phyloP scores from a whole-genome alignment of 37 sponge, comb jelly and placozoan genomes.

The Spongilla lacustris region DNA sequence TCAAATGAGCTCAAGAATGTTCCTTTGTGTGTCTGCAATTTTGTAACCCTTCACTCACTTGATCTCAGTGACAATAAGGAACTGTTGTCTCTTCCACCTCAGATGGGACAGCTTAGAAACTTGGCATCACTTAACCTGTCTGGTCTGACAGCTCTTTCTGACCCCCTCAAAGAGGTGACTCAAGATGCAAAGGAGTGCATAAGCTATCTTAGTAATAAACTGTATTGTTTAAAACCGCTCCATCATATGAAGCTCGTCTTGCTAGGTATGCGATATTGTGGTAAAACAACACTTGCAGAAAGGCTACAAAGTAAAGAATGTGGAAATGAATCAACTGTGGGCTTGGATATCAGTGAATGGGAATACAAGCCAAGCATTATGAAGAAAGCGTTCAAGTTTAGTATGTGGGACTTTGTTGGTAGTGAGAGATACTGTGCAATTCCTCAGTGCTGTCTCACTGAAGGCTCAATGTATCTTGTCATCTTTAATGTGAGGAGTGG shows the following conservation, averaged over 20 bases:
- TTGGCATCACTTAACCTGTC: constrained; percentile 47
- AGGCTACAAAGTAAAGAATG: constrained; percentile 79
- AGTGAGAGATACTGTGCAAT: constrained; percentile 94
- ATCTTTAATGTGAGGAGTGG: constrained; percentile 80
- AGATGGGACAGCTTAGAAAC: constrained; percentile 75
- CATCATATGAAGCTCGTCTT: constrained; percentile 94
- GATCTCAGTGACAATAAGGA: constrained; percentile 76
- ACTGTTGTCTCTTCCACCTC: constrained; percentile 67
- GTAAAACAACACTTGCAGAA: constrained; percentile 89
- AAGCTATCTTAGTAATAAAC: constrained; percentile 78
- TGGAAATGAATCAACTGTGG: constrained; percentile 91
- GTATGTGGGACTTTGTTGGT: constrained; percentile 96
- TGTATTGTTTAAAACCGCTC: constrained; percentile 72
- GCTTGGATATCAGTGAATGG: constrained; percentile 92
- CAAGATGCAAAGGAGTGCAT: constrained; percentile 65
- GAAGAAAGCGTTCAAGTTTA: constrained; percentile 67
- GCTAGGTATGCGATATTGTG: constrained; percentile 77
- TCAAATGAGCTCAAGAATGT: constrained; percentile 75
- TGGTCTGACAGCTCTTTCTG: constrained; percentile 74
- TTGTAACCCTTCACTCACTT: constrained; percentile 62
- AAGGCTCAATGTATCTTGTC: constrained; percentile 89
- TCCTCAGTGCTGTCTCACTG: constrained; percentile 92
- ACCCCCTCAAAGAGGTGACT: constrained; percentile 71
- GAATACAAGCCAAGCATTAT: constrained; percentile 52
- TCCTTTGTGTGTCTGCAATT: constrained; percentile 82